phyloP scores from a whole-genome alignment of 2,888 invertebrate species.

The Acrobasis consociella region DNA sequence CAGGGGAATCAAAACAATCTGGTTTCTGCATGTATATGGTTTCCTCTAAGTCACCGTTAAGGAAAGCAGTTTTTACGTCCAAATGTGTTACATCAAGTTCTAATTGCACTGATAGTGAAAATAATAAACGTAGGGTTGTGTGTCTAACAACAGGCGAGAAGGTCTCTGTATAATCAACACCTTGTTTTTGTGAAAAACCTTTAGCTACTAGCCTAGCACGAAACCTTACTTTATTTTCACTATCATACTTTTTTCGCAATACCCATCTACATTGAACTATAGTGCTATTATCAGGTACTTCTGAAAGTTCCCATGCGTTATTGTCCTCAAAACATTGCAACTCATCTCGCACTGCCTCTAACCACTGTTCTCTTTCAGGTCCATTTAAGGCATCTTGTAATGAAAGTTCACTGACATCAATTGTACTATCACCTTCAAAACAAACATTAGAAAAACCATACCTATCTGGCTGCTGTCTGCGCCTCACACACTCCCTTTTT shows the following conservation, averaged over 20 bases:
- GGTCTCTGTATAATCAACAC: conserved; percentile 27
- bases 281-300: conserved; percentile 11
- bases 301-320: conserved; percentile 29
- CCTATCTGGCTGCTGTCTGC: no score
- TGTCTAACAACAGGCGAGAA: conserved; percentile 31
- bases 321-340: conserved; percentile 31
- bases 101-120: conserved; percentile 26
- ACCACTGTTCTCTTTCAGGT: conserved; percentile 26
- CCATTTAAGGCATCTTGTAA: conserved; percentile 21
- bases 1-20: conserved; percentile 10
- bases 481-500: no score
- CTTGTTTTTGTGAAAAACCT: conserved; percentile 29
- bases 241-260: conserved; percentile 28
- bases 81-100: conserved; percentile 26
- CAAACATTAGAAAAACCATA: no score
- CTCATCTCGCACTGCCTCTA: conserved; percentile 26
- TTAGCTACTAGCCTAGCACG: conserved; percentile 31
- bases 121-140: conserved; percentile 29
- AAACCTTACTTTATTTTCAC: conserved; percentile 24
- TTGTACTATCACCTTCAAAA: no score
- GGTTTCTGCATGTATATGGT: conserved; percentile 33
- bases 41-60: conserved; percentile 30
- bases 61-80: conserved; percentile 29
- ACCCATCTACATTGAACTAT: conserved; percentile 25
- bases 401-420: not conserved